Evolutionary conservation across 2,888 invertebrate genomes (phyloP).

Genomic region (Gastrophysa polygoni): DNA sequence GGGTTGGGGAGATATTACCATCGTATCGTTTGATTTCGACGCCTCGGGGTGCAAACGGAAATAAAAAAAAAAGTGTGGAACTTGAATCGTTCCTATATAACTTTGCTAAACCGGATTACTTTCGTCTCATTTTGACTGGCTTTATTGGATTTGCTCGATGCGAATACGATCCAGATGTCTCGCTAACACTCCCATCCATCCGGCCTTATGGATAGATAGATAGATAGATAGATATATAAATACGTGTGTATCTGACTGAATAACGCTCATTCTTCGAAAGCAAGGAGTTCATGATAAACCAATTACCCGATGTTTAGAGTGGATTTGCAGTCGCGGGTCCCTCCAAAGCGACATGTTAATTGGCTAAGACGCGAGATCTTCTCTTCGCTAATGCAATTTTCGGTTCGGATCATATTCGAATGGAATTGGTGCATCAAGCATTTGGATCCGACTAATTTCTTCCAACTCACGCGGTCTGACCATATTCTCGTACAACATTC

Average conservation of each 20-base stretch:
- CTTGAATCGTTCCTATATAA: constrained; percentile 10
- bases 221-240: no score
- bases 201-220: no score
- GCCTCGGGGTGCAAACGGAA: neutral
- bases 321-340: neutral
- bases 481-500: no score
- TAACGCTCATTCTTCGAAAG: constrained; percentile 4
- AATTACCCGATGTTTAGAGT: neutral
- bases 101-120: constrained; percentile 35
- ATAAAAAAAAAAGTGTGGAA: neutral
- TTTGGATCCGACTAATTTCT: neutral
- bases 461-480: neutral
- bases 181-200: constrained; percentile 12
- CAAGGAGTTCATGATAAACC: neutral
- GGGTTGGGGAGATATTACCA: no score
- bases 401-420: neutral
- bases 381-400: neutral
- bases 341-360: neutral
- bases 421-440: neutral
- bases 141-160: constrained; percentile 42
- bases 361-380: neutral
- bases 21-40: neutral
- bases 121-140: constrained; percentile 39
- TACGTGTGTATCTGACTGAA: neutral
- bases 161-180: constrained; percentile 42